Base-by-base conservation (phyloP, 2,113 vertebrate genomes). In the Tor tambroides region DNA sequence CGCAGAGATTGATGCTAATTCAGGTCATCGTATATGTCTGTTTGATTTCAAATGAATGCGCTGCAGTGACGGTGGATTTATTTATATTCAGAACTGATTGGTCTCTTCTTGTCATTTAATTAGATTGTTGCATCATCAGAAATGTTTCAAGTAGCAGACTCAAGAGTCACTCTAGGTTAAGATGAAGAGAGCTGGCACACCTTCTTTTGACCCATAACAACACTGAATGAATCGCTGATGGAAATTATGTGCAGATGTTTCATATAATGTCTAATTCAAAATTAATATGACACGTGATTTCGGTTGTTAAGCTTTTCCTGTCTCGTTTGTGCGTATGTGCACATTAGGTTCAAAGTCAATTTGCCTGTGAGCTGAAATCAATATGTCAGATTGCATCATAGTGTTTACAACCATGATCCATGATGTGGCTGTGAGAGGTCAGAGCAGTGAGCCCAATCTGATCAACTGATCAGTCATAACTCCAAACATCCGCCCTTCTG, bases 21-120 rank as follows among this genome's bases (percentile, higher is more conserved):
- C 54, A 35, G 54, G 26, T 79, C 80, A 49, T 76, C 46, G 5
- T 59, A n/a, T 85, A 90, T 91, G 92, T 91, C 90, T 91, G 89
- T 69, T 49, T 84, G 81, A 71, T 49, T 78, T 71, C 63, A 83
- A 59, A 71, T 19, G 19, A 19, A 56, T 43, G n/a, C 80, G 81
- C 67, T 65, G 46, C 26, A 69, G 41, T 14, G 1, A 19, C 1
- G 0, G 6, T 15, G 35, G 23, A 41, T n/a, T 61, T 26, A 51
- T 88, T 51, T 85, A 72, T 59, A 67, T 85, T 26, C 69, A 35
- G 30, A 75, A 67, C 54, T 19, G 41, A 88, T 75, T 69, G 63
- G 51, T 46, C 23, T 77, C 32, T n/a, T 17, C 49, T 51, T 17
- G 63, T 56, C 41, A 21, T 46, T 72, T 35, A 11, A 23, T 74